Evolutionary conservation across 2,113 vertebrate genomes (phyloP).

Genomic region (Scartelaos histophorus): DNA sequence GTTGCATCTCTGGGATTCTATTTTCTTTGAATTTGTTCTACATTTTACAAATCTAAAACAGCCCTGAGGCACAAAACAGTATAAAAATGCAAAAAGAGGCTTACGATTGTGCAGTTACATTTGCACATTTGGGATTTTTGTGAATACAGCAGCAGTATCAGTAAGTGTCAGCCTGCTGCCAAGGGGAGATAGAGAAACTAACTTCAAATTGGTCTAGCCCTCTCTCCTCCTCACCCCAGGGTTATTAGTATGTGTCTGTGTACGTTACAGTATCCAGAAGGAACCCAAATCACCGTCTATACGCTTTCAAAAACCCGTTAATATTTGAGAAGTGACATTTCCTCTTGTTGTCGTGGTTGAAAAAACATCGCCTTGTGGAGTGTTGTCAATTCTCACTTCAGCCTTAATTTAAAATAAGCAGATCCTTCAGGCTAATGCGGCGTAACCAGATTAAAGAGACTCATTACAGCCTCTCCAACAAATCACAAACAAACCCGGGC

Average conservation of each 20-base stretch:
- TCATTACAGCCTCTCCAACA: constrained; percentile 2
- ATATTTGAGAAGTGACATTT: not conserved
- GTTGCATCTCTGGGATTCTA: constrained; percentile 1
- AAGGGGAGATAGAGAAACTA: constrained; percentile 38
- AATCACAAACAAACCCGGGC: constrained; percentile 2
- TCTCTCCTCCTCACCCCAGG: constrained; percentile 20
- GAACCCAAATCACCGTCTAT: constrained; percentile 17
- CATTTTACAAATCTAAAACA: constrained; percentile 16
- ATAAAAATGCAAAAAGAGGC: constrained; percentile 24
- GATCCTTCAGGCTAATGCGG: constrained; percentile 8
- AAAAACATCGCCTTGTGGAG: constrained; percentile 1
- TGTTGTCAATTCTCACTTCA: constrained; percentile 10
- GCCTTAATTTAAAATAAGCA: constrained; percentile 12
- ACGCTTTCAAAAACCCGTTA: constrained; percentile 14
- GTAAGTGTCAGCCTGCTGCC: constrained; percentile 46
- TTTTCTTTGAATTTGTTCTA: constrained; percentile 14
- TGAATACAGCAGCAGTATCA: constrained; percentile 33
- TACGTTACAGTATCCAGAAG: constrained; percentile 20
- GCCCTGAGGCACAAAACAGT: constrained; percentile 13
- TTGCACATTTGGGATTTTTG: constrained; percentile 8
- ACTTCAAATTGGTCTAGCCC: constrained; percentile 23
- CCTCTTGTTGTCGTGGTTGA: constrained; percentile 4
- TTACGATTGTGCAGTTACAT: constrained; percentile 12
- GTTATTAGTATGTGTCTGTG: not conserved
- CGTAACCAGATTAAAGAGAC: constrained; percentile 14